Percentiles rank a stretch among this genome's conserved stretches.
Evolutionary conservation across 2,888 invertebrate species (phyloP).

Genomic region (Ashinkailepas kermadecensis): DNA sequence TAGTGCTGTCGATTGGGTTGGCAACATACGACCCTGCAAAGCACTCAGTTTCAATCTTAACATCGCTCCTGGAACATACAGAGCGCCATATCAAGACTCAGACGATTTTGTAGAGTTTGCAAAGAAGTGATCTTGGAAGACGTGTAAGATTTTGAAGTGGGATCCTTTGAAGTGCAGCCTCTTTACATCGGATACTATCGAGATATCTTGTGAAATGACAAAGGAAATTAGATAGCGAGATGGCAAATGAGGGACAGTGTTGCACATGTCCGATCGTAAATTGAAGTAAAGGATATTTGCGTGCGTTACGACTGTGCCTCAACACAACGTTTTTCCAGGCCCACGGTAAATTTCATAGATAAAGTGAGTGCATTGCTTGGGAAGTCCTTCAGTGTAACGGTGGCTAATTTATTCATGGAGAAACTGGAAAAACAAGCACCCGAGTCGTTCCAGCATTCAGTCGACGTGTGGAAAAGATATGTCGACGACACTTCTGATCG

Average conservation of each 20-base stretch:
- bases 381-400: background rate
- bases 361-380: background rate
- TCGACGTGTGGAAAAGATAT: background rate
- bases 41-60: background rate
- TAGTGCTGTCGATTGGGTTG: background rate
- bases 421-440: background rate
- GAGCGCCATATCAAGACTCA: background rate
- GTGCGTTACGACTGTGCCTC: background rate
- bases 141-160: background rate
- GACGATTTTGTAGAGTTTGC: background rate
- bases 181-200: background rate
- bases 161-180: background rate
- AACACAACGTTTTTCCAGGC: background rate
- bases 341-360: background rate
- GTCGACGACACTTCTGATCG: background rate
- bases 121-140: background rate
- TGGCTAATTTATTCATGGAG: background rate
- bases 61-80: background rate
- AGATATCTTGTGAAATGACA: background rate
- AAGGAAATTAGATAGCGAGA: background rate
- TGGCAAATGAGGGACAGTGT: background rate
- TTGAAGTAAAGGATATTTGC: background rate
- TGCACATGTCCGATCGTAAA: background rate
- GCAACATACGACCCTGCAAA: background rate
- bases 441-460: background rate